phyloP scores from a whole-genome alignment of 2,888 invertebrate species.

The Sarcophaga rosellei region DNA sequence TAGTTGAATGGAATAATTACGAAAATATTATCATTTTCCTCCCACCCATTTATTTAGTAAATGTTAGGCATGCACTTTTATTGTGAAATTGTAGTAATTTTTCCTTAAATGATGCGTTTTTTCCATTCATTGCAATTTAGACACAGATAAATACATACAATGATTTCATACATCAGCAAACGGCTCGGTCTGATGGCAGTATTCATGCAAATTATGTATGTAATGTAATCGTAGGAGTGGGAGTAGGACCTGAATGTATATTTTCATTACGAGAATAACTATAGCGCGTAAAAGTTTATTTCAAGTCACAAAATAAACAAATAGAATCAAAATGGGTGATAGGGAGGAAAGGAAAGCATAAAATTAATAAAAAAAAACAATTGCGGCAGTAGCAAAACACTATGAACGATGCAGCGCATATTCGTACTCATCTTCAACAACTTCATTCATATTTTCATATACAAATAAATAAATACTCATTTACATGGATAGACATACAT shows the following conservation, averaged over 20 bases:
- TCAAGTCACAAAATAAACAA: background rate
- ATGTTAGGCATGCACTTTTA: constrained; percentile 25
- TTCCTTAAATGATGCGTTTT: constrained; percentile 19
- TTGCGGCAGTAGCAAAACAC: background rate
- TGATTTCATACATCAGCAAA: background rate
- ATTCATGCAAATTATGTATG: constrained; percentile 49
- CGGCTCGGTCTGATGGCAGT: background rate
- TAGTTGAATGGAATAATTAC: no score
- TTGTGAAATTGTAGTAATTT: constrained; percentile 25
- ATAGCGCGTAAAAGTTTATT: constrained; percentile 59
- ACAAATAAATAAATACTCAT: no score
- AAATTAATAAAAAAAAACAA: background rate
- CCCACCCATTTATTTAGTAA: constrained; percentile 14
- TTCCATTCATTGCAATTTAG: no score
- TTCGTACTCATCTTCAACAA: background rate
- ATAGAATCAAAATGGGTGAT: background rate
- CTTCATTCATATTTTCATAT: no score
- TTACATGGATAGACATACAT: no score
- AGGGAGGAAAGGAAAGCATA: no score
- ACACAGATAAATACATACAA: background rate
- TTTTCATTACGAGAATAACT: constrained; percentile 57
- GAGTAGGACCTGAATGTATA: background rate
- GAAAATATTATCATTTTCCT: no score
- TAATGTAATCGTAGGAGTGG: background rate
- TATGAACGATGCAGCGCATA: no score